Base-by-base conservation (phyloP, 2,888 invertebrate genomes). In the Drosophila infuscata region DNA sequence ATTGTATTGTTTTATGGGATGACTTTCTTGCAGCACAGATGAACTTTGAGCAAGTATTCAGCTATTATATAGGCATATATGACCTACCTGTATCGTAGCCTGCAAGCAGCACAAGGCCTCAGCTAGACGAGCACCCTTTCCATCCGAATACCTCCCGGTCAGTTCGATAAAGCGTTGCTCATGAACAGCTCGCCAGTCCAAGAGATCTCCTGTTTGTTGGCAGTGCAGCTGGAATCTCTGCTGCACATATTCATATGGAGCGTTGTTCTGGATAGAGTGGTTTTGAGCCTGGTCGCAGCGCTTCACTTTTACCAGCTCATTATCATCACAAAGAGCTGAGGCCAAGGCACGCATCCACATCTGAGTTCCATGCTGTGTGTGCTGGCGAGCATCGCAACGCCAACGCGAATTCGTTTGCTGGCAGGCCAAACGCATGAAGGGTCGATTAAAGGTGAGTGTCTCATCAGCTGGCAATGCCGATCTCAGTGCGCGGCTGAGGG, bases 381-480 rank as follows among this genome's bases (percentile, higher is more conserved):
- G 95, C 11, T 94, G 91, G 1, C 91, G 79, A 59, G 93, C 52
- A 15, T 70, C 94, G 46, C 93, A 90, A 33, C 92, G 91, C 93
- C 95, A 95, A 46, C 93, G 93, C 9, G 93, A 91, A n/a, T 93
- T 93, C 0, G 95, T 94, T 80, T 96, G 95, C 88, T 97, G 97
- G 58, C 96, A 95, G 3, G 96, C 96, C 67, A 97, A 89, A 79
- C 97, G 94, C 88, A 97, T 92, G 92, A 97, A 96, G 0, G 96
- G 95, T 32, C 95, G 94, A 69, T 96, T 92, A 83, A 95, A 95
- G 49, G 91, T 87, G 33, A 85, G 83, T 0, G 88, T 20, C 15
- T 9, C 41, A 3, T 15, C 15, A 9, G 29, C 79, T 75, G 93
- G 93, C 36, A 94, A 82, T n/a, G 74, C 83, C 25, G 79, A 59